Evolutionary conservation across 1,140 invertebrate species (phyloP).

Genomic region (Maconellicoccus hirsutus): DNA sequence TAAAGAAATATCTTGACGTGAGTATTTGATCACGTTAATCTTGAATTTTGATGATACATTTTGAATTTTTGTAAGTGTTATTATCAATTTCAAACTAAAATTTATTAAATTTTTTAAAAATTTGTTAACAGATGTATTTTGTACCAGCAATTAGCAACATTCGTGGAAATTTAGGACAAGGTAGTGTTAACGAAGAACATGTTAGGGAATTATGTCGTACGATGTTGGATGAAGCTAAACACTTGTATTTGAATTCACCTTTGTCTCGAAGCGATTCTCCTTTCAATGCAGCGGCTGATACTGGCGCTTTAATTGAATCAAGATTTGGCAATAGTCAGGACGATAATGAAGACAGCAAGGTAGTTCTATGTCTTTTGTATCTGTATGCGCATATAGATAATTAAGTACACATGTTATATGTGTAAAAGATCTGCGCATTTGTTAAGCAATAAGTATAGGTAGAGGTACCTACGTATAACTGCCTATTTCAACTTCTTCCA

Average conservation of each 20-base stretch:
- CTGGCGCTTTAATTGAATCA: constrained; percentile 25
- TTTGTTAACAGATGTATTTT: constrained; percentile 54
- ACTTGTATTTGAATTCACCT: constrained; percentile 45
- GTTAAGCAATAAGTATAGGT: too few relatives aligned
- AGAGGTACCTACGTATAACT: too few relatives aligned
- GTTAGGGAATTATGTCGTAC: constrained; percentile 57
- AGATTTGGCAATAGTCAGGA: constrained; percentile 25
- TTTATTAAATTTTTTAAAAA: too few relatives aligned
- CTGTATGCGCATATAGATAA: too few relatives aligned
- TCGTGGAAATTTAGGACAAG: constrained; percentile 53
- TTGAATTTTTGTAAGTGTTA: too few relatives aligned
- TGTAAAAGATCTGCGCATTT: too few relatives aligned
- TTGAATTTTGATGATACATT: too few relatives aligned
- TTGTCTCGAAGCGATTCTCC: constrained; percentile 37
- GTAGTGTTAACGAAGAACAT: constrained; percentile 60
- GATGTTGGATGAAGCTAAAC: constrained; percentile 65
- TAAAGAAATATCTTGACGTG: constrained; percentile 62
- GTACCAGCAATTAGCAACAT: constrained; percentile 69
- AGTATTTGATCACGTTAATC: constrained; percentile 26
- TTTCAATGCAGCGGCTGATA: constrained; percentile 24
- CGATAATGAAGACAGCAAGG: constrained; percentile 1
- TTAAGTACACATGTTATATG: too few relatives aligned
- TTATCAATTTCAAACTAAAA: too few relatives aligned
- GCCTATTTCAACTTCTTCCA: too few relatives aligned
- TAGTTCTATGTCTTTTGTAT: too few relatives aligned